phyloP scores from a whole-genome alignment of 2,888 invertebrate species.

The Marronus borbonicus region DNA sequence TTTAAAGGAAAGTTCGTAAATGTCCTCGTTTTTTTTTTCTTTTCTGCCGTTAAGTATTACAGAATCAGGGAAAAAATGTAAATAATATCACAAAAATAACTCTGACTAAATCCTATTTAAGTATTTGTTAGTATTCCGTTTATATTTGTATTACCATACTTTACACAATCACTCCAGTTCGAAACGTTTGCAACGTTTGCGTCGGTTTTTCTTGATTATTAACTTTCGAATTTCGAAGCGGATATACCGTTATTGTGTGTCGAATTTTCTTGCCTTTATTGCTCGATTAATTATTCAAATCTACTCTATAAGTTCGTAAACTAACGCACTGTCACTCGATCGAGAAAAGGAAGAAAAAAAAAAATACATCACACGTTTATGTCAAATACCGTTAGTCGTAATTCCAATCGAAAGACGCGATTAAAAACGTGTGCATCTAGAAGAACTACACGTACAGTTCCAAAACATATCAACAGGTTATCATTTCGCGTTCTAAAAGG shows the following conservation, averaged over 20 bases:
- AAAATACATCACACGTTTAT: background rate
- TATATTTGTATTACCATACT: background rate
- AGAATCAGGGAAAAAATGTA: background rate
- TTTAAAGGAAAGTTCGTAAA: background rate
- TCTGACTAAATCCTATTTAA: constrained; percentile 16
- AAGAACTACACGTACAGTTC: constrained; percentile 1
- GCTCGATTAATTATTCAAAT: background rate
- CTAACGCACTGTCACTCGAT: background rate
- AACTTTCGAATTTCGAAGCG: background rate
- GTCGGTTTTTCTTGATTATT: background rate
- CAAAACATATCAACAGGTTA: constrained; percentile 41
- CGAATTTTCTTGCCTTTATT: background rate
- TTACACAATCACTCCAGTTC: background rate
- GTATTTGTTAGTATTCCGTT: background rate
- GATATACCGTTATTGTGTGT: constrained; percentile 50
- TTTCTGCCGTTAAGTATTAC: background rate
- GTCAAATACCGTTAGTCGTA: background rate
- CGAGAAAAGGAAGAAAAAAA: background rate
- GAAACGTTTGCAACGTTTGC: background rate
- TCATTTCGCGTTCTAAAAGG: constrained; percentile 4
- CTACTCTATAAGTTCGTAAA: background rate
- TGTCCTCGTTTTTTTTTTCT: background rate
- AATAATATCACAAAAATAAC: constrained; percentile 38
- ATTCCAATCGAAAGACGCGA: background rate
- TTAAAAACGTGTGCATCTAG: constrained; percentile 10